Percentiles rank a stretch among this genome's conserved stretches.
Evolutionary conservation across 2,113 vertebrate species (phyloP).

Genomic region (Setophaga petechia): DNA sequence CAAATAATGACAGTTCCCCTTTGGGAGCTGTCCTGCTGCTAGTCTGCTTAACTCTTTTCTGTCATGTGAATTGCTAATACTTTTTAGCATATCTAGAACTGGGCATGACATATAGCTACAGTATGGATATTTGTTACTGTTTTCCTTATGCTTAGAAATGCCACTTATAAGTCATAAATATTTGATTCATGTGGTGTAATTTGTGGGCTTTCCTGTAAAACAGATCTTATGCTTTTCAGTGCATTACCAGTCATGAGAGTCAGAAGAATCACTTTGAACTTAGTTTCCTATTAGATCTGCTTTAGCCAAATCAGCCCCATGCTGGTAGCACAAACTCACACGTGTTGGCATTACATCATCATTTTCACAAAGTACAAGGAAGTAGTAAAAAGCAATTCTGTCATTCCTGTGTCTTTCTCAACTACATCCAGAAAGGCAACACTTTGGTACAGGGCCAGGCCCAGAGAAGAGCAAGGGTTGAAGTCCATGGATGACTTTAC

Average conservation of each 20-base stretch:
- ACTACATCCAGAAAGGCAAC: not conserved
- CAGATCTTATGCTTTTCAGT: not conserved
- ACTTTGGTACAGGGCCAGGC: not conserved
- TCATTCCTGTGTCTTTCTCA: not conserved
- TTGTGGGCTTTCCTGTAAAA: not conserved
- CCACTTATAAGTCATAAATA: not conserved
- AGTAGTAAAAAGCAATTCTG: not conserved
- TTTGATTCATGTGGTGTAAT: not conserved
- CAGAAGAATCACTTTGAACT: not conserved
- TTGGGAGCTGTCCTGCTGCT: not conserved
- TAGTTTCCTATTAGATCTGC: not conserved
- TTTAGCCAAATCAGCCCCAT: not conserved
- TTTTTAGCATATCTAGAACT: not conserved
- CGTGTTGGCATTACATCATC: not conserved
- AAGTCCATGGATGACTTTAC: slow-evolving; percentile 9
- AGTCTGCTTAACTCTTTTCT: not conserved
- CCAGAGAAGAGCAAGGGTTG: not conserved
- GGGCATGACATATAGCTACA: not conserved
- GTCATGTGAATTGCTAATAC: not conserved
- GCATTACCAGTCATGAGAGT: not conserved
- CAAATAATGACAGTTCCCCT: not conserved
- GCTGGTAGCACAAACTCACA: not conserved
- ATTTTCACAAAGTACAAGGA: not conserved
- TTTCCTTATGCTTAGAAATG: not conserved
- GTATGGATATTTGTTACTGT: not conserved